Conservation (phyloP, 2,113 vertebrate genomes). For the Pseudolaguvia tuberculata region DNA sequence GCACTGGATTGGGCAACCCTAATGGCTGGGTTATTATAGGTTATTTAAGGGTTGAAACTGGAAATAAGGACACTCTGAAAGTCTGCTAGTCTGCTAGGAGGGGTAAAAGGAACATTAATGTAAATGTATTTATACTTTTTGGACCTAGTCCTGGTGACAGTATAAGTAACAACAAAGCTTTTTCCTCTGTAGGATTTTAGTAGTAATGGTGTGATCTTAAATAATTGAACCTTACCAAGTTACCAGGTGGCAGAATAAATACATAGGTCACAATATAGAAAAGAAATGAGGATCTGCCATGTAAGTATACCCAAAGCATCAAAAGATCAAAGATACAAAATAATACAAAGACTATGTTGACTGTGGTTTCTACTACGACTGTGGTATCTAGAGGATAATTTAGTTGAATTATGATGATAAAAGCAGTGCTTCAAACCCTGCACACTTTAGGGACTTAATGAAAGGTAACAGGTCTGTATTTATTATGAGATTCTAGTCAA, state of each 20-base stretch:
- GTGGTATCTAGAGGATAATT: conserved; percentile 3
- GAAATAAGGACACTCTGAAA: not conserved
- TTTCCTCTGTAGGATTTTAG: not conserved
- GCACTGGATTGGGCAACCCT: too few species aligned
- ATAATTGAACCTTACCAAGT: not conserved
- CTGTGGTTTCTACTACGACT: not conserved
- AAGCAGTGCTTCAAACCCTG: not conserved
- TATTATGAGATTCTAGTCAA: not conserved
- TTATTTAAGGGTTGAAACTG: not conserved
- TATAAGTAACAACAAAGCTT: not conserved
- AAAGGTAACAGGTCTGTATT: not conserved
- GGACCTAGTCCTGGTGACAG: not conserved
- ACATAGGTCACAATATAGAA: not conserved
- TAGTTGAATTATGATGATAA: conserved; percentile 11
- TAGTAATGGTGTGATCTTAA: not conserved
- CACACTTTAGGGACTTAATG: not conserved
- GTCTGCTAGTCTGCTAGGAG: not conserved
- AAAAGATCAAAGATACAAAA: not conserved
- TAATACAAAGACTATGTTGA: not conserved
- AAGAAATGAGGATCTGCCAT: not conserved
- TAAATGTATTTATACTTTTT: not conserved
- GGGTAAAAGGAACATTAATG: not conserved
- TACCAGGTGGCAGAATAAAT: not conserved
- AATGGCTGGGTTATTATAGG: too few species aligned
- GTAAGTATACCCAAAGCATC: not conserved